These are phyloP conservation scores for Dendrolimus pini DNA, from an alignment of 2,888 invertebrate species.

Conservation along the genomic window DNA sequence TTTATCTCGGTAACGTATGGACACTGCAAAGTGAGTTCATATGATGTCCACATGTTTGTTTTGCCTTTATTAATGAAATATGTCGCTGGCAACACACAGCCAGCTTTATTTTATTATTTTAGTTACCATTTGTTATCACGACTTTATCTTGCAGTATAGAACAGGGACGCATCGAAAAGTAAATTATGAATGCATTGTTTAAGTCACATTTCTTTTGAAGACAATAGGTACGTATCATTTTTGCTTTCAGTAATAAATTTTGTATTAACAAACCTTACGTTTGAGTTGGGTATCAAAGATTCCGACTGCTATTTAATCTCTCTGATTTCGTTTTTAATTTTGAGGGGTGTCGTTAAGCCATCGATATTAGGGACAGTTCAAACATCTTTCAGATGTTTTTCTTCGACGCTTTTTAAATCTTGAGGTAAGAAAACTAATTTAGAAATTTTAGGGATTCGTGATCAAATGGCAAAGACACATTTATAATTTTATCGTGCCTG, in stretches of 20 bases:
- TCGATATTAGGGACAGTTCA: slow-evolving; percentile 56
- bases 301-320: slow-evolving; percentile 22
- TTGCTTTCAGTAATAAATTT: slow-evolving; percentile 61
- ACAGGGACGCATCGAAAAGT: slow-evolving; percentile 68
- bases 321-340: slow-evolving; percentile 64
- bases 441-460: too few species aligned
- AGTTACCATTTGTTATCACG: slow-evolving; percentile 76
- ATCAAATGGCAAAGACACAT: too few species aligned
- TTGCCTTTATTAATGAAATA: slow-evolving; percentile 76
- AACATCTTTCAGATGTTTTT: slow-evolving; percentile 46
- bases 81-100: slow-evolving; percentile 62
- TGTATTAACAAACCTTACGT: slow-evolving; percentile 51
- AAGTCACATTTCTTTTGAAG: slow-evolving; percentile 55
- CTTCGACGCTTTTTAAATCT: slow-evolving; percentile 30
- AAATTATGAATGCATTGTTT: slow-evolving; percentile 74
- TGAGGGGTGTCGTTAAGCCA: slow-evolving; percentile 63
- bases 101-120: slow-evolving; percentile 72
- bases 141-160: slow-evolving; percentile 66
- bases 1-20: slow-evolving; percentile 75
- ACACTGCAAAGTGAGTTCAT: slow-evolving; percentile 73
- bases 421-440: slow-evolving; percentile 24
- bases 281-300: slow-evolving; percentile 16
- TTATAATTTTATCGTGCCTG: too few species aligned
- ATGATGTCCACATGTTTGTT: slow-evolving; percentile 66
- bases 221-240: slow-evolving; percentile 70